Base-by-base conservation (phyloP, 2,888 invertebrate genomes). In the Drosophila nr. medialis region DNA sequence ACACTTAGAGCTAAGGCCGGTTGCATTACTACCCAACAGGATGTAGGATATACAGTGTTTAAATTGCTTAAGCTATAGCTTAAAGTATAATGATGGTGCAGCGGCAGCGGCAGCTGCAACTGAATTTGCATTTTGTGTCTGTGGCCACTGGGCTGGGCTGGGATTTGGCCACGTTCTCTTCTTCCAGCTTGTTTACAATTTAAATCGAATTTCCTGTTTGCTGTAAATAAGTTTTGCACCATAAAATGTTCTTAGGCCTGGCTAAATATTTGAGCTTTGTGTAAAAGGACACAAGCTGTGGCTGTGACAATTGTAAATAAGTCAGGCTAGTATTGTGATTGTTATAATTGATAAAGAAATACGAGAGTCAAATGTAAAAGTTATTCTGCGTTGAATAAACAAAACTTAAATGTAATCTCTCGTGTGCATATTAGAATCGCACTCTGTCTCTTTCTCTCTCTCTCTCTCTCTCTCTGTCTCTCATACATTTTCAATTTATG, bases 41-140 rank as follows among this genome's bases (percentile, higher is more conserved):
- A 86, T 78, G 74, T 81, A 78, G 89, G 86, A 89, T 86, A 83
- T 89, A 83, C 85, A 87, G 81, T 83, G 80, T 75, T 86, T 89
- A 86, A 86, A 85, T 84, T 81, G 86, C 75, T 77, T 77, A 73
- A 82, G 76, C 69, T 72, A 62, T 54, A 56, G 77, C 86, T 89
- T 89, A 79, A 86, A 86, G 75, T 72, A 48, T 15, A 8, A 24
- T 45, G 24, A 15, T 64, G 64, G 64, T 21, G 62, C 45, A 58
- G 7, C 45, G 53, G 64, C 34, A 24, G 61, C 34, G 15, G 56
- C 40, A 66, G 58, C 30, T 71, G 72, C 86, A 75, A 55, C 75
- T 61, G 73, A 55, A 84, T 84, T 84, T 86, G 84, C 87, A 85
- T 85, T 54, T 64, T 71, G 48, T 48, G 64, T 58, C 51, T 63